phyloP scores from a whole-genome alignment of 2,888 invertebrate species.

The Auanema freiburgensis region DNA sequence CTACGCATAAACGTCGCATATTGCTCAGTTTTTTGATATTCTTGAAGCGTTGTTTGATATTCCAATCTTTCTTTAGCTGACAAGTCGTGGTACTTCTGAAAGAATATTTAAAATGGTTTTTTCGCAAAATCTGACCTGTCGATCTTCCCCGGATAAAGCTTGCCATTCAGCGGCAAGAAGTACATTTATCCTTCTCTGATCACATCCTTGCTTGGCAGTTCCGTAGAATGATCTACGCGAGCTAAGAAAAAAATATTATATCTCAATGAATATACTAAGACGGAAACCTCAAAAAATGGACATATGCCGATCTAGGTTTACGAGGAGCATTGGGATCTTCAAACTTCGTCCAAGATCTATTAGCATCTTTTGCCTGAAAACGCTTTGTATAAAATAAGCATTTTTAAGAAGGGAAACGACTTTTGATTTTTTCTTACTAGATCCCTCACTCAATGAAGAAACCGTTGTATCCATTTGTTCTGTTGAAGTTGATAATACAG shows the following conservation, averaged over 20 bases:
- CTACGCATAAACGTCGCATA: neutral
- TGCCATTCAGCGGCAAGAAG: slow-evolving; percentile 3
- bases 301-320: neutral
- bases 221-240: neutral
- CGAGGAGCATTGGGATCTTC: neutral
- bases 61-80: neutral
- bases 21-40: neutral
- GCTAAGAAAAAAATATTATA: neutral
- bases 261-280: neutral
- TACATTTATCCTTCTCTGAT: slow-evolving; percentile 2
- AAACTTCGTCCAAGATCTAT: neutral
- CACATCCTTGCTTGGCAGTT: slow-evolving; percentile 3
- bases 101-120: neutral
- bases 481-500: too few species aligned
- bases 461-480: too few species aligned
- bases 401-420: too few species aligned
- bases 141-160: neutral
- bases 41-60: neutral
- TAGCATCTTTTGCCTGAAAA: too few species aligned
- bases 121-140: neutral
- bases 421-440: too few species aligned
- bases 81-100: neutral
- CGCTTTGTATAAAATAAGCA: too few species aligned
- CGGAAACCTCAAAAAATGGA: slow-evolving; percentile 1
- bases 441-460: too few species aligned